Percentiles rank a stretch among this genome's conserved stretches.
Evolutionary conservation across 1,140 invertebrate genomes (phyloP).

Genomic region (Sarcophaga peregrina): DNA sequence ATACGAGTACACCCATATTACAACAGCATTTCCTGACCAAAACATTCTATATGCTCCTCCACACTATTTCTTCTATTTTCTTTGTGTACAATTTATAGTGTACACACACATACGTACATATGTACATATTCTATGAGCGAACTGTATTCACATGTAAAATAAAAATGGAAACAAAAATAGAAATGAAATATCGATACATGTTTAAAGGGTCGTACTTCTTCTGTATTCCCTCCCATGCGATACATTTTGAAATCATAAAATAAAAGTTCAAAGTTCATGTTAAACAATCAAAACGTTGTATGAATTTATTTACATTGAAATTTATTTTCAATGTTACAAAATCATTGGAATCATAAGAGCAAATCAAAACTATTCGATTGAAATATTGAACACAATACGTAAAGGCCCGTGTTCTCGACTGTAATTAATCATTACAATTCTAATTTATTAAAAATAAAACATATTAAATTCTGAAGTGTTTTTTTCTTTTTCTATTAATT

Average conservation of each 20-base stretch:
- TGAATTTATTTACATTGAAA: too few species aligned
- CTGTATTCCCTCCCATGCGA: neutral
- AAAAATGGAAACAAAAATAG: neutral
- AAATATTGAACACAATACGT: too few species aligned
- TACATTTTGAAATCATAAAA: neutral
- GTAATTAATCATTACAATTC: too few species aligned
- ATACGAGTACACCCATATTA: neutral
- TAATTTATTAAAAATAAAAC: too few species aligned
- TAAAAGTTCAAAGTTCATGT: slow-evolving; percentile 1
- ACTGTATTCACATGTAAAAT: too few species aligned
- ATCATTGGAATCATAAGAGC: too few species aligned
- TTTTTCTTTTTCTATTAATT: too few species aligned
- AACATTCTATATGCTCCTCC: neutral
- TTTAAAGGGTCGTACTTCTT: neutral
- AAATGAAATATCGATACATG: neutral
- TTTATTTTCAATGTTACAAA: too few species aligned
- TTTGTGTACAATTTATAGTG: neutral
- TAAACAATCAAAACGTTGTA: neutral
- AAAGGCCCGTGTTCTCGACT: too few species aligned
- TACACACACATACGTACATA: neutral
- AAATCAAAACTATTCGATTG: too few species aligned
- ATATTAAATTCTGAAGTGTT: too few species aligned
- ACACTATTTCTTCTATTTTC: neutral
- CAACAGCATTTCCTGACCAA: neutral
- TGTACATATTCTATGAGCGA: neutral